Percentiles rank a stretch among this genome's conserved stretches.
phyloP scores from a whole-genome alignment of 2,888 invertebrate species.

The Drosophila pullipes region DNA sequence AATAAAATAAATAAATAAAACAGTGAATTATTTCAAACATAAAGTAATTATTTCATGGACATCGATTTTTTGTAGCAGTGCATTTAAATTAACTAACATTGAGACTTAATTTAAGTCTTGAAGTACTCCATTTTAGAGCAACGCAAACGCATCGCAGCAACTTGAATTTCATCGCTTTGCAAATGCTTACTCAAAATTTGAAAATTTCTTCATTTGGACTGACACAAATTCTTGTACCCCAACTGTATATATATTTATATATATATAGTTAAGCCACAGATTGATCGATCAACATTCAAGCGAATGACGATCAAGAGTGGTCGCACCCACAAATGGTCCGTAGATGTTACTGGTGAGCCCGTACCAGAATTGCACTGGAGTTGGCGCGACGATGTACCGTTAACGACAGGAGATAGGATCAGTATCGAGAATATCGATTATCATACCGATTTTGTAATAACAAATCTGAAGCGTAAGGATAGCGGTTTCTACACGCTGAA shows the following conservation, averaged over 20 bases:
- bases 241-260: constrained; percentile 32
- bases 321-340: constrained; percentile 89
- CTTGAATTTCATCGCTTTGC: neutral
- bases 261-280: constrained; percentile 96
- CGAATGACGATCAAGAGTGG: constrained; percentile 90
- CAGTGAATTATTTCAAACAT: neutral
- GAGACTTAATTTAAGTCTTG: neutral
- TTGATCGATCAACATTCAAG: constrained; percentile 95
- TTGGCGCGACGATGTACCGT: constrained; percentile 87
- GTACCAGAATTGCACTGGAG: constrained; percentile 95
- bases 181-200: neutral
- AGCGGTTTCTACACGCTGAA: constrained; percentile 95
- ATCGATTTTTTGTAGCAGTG: neutral
- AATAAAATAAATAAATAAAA: neutral
- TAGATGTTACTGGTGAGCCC: constrained; percentile 96
- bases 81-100: neutral
- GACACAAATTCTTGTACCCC: constrained; percentile 7
- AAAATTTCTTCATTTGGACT: constrained; percentile 3
- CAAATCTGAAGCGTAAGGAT: constrained; percentile 88
- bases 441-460: constrained; percentile 93
- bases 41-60: neutral
- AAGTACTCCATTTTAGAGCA: neutral
- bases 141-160: neutral
- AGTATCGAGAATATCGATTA: constrained; percentile 94
- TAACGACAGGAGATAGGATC: constrained; percentile 88